Evolutionary conservation across 2,113 vertebrate genomes (phyloP).

Genomic region (Anser brachyrhynchus): DNA sequence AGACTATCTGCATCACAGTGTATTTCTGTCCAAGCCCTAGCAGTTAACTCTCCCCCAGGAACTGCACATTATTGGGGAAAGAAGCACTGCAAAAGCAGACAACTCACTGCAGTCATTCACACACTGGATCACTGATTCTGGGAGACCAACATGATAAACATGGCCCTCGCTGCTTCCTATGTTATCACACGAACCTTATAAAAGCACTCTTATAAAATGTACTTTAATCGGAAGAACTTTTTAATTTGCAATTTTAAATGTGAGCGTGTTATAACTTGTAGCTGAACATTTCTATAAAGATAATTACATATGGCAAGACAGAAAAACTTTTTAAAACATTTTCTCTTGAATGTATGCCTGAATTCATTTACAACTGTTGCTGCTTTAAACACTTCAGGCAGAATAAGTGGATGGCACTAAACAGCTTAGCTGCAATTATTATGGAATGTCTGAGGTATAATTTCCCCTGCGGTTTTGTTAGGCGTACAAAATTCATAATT

Average conservation of each 20-base stretch:
- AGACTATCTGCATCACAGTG: not conserved
- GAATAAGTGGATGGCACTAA: constrained; percentile 88
- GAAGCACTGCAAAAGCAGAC: constrained; percentile 13
- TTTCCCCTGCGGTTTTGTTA: constrained; percentile 88
- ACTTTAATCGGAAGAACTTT: constrained; percentile 22
- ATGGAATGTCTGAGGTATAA: constrained; percentile 88
- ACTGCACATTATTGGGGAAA: not conserved
- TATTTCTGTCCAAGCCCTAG: constrained; percentile 29
- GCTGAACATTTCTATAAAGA: constrained; percentile 76
- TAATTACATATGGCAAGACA: constrained; percentile 82
- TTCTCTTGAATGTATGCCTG: constrained; percentile 79
- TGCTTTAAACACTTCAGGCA: constrained; percentile 85
- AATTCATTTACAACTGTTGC: constrained; percentile 87
- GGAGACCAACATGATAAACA: constrained; percentile 35
- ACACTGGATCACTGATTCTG: not conserved
- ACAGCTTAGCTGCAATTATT: constrained; percentile 90
- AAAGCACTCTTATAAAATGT: not conserved
- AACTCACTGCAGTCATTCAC: not conserved
- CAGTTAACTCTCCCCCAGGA: constrained; percentile 5
- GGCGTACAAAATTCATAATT: constrained; percentile 88
- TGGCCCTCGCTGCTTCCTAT: not conserved
- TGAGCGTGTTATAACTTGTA: constrained; percentile 64
- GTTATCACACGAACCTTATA: constrained; percentile 8
- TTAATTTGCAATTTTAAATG: constrained; percentile 68
- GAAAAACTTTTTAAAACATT: constrained; percentile 76